These are phyloP conservation scores for Melangyna quadrimaculata DNA, from an alignment of 2,888 invertebrate genomes.

Conservation along the genomic window DNA sequence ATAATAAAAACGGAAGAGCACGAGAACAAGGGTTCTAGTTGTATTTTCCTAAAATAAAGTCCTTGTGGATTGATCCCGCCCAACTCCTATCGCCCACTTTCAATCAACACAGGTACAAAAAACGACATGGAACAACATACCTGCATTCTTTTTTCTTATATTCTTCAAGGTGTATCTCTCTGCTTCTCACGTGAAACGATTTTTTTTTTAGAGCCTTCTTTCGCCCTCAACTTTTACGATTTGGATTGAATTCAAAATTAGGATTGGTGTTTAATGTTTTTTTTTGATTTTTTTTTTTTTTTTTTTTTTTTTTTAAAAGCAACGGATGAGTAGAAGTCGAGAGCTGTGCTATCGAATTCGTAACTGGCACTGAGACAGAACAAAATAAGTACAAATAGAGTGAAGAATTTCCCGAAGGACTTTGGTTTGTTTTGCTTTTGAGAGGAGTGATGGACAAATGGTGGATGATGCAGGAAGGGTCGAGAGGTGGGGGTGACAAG, in stretches of 20 bases:
- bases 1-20: constrained; percentile 45
- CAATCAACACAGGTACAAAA: constrained; percentile 58
- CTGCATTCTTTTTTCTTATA: constrained; percentile 22
- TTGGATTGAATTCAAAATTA: constrained; percentile 65
- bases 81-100: constrained; percentile 56
- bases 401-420: constrained; percentile 46
- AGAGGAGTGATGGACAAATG: background rate
- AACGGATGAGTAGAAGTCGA: background rate
- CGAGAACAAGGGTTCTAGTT: constrained; percentile 46
- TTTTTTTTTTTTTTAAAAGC: background rate
- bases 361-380: background rate
- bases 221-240: constrained; percentile 38
- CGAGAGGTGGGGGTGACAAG: background rate
- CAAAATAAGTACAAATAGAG: constrained; percentile 35
- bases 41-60: constrained; percentile 35
- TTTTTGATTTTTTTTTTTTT: constrained; percentile 7
- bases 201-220: constrained; percentile 10
- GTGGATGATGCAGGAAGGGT: no score
- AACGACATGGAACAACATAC: constrained; percentile 42
- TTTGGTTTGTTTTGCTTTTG: constrained; percentile 16
- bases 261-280: constrained; percentile 21
- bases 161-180: constrained; percentile 43
- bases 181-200: constrained; percentile 50
- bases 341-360: constrained; percentile 6
- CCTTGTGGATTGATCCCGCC: constrained; percentile 34